Percentiles rank a stretch among this genome's conserved stretches.
phyloP scores from a whole-genome alignment of 2,113 vertebrate genomes.

The Oriolus oriolus region DNA sequence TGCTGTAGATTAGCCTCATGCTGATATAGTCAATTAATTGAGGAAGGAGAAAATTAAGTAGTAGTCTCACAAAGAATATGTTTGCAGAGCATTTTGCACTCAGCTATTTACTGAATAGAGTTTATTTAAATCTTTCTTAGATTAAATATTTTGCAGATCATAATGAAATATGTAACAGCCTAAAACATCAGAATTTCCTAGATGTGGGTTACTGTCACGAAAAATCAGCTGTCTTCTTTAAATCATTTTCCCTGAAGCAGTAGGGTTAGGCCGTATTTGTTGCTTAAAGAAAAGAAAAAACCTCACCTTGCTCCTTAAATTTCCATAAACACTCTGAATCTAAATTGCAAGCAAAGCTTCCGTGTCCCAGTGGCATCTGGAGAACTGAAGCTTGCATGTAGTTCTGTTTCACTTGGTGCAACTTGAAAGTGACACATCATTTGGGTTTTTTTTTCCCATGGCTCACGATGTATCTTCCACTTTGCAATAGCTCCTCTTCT shows the following conservation, averaged over 20 bases:
- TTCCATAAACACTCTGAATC: background rate
- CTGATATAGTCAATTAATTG: background rate
- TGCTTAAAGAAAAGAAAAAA: background rate
- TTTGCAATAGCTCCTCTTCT: background rate
- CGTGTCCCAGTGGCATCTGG: background rate
- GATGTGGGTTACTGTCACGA: background rate
- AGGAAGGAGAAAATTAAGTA: background rate
- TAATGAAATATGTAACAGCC: background rate
- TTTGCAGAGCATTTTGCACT: background rate
- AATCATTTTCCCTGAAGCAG: background rate
- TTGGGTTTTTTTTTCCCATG: background rate
- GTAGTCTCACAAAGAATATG: background rate
- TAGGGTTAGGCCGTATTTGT: background rate
- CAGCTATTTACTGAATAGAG: background rate
- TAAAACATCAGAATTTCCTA: background rate
- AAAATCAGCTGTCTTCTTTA: background rate
- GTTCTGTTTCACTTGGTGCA: background rate
- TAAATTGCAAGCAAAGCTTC: background rate
- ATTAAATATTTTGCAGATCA: background rate
- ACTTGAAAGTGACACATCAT: background rate
- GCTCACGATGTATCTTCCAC: background rate
- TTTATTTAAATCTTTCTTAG: background rate
- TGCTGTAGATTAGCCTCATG: background rate
- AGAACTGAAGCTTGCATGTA: background rate
- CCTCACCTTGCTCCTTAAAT: fast-evolving